Percentiles rank a stretch among this genome's conserved stretches.
Evolutionary conservation across 2,113 vertebrate species (phyloP).

Genomic region (Ptilorrhoa leucosticta): DNA sequence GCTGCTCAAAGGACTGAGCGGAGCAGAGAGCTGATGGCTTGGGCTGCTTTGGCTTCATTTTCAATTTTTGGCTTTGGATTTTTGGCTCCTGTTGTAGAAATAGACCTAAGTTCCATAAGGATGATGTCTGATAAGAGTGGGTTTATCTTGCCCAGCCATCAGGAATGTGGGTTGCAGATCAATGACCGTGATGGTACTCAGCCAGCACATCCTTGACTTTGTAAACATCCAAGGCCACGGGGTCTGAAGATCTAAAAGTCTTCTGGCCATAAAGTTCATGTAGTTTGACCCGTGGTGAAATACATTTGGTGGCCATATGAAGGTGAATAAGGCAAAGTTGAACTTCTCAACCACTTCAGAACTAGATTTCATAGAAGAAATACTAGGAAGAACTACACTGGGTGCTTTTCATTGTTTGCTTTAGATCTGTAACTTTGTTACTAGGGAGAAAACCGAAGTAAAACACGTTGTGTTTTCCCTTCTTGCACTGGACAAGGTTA

Average conservation of each 20-base stretch:
- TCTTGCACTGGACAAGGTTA: not conserved
- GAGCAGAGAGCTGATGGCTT: not conserved
- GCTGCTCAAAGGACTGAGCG: not conserved
- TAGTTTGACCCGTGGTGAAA: not conserved
- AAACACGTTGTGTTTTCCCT: not conserved
- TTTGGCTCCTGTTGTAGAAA: not conserved
- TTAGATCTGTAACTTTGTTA: not conserved
- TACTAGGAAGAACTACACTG: not conserved
- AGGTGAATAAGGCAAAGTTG: not conserved
- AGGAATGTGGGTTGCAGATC: not conserved
- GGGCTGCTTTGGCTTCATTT: not conserved
- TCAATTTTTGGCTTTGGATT: not conserved
- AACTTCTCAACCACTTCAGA: not conserved
- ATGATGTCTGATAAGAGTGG: not conserved
- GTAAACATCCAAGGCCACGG: not conserved
- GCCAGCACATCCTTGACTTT: not conserved
- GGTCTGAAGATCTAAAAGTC: not conserved
- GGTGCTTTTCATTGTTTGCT: not conserved
- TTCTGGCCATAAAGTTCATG: not conserved
- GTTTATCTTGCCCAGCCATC: not conserved
- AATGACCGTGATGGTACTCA: not conserved
- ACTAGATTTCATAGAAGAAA: not conserved
- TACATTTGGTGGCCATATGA: not conserved
- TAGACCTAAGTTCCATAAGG: fast-evolving
- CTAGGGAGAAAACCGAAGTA: not conserved